phyloP scores from a whole-genome alignment of 2,797 vertebrate species.

The Acrossocheilus wenchowensis region DNA sequence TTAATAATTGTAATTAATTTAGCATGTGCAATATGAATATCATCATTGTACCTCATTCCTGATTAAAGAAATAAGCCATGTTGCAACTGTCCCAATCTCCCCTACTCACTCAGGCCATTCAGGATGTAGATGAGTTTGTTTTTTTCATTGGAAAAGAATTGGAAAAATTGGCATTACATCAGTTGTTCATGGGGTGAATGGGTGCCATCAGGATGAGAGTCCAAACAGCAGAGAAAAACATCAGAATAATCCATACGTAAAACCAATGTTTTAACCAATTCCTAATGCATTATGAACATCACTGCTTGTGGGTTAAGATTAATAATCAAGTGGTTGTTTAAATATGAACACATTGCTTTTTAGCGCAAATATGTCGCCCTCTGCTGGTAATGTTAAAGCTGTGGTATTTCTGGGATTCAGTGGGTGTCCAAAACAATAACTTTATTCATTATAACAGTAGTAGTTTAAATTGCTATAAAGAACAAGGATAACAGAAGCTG shows the following conservation, averaged over 20 bases:
- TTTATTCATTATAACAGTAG: neutral
- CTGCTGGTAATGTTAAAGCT: constrained; percentile 22
- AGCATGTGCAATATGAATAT: no score
- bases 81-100: no score
- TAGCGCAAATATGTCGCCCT: neutral
- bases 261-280: neutral
- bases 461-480: neutral
- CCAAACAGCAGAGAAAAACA: neutral
- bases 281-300: neutral
- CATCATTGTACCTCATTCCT: no score
- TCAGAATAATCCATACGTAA: neutral
- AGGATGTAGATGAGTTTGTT: neutral
- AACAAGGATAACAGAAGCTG: neutral
- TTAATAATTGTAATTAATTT: no score
- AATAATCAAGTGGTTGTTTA: neutral
- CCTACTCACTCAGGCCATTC: neutral
- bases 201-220: neutral
- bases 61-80: no score
- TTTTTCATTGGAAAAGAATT: neutral
- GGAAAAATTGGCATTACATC: neutral
- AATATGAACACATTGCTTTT: neutral
- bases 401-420: neutral
- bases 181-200: neutral
- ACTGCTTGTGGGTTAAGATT: neutral
- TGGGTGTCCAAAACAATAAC: neutral